A percentile compares a stretch with the other conserved stretches of the same genome.
Conservation (phyloP, 2,797 vertebrate species). For the Tapera naevia region DNA sequence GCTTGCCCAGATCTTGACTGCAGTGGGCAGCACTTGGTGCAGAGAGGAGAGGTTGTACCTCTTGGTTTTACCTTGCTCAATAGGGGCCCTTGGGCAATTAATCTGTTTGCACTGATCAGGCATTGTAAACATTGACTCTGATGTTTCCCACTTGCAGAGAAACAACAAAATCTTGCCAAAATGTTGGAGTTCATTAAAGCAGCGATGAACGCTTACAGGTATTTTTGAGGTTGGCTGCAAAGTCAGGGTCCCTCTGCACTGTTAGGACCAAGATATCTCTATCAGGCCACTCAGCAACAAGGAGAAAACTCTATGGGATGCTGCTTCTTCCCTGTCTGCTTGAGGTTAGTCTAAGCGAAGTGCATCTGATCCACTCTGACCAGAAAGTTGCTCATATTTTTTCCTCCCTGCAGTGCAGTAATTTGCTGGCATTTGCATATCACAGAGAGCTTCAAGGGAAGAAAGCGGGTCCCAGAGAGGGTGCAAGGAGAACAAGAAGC, state of each 20-base stretch:
- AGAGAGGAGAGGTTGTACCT: background rate
- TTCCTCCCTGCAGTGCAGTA: background rate
- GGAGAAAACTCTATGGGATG: background rate
- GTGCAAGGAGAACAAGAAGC: background rate
- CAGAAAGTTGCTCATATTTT: background rate
- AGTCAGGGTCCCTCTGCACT: background rate
- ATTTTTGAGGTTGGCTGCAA: background rate
- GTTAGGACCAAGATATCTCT: background rate
- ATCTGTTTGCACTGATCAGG: background rate
- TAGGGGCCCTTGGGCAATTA: background rate
- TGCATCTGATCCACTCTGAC: background rate
- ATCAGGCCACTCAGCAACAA: background rate
- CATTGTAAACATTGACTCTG: background rate
- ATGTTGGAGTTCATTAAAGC: background rate
- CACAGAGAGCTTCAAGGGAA: background rate
- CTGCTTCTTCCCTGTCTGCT: background rate
- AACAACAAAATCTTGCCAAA: background rate
- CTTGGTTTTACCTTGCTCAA: background rate
- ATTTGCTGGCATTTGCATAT: constrained; percentile 20
- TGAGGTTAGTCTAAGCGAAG: background rate
- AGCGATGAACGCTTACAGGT: background rate
- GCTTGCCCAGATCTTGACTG: background rate
- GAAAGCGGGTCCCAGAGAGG: background rate
- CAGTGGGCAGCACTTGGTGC: background rate
- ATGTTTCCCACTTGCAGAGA: background rate